phyloP scores from a whole-genome alignment of 2,888 invertebrate species.

The Heterodera filipjevi region DNA sequence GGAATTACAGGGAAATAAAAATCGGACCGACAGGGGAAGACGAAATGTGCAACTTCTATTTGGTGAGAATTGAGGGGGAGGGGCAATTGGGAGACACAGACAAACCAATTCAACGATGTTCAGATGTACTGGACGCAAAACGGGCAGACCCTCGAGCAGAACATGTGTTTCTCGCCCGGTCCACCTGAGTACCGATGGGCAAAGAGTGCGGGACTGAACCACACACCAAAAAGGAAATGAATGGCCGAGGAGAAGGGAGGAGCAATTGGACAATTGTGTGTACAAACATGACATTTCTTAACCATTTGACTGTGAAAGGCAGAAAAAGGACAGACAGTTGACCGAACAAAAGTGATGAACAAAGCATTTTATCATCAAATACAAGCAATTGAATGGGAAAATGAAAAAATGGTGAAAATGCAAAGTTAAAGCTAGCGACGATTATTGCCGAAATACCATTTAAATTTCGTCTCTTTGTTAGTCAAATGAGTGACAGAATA shows the following conservation, averaged over 20 bases:
- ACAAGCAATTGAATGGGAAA: background rate
- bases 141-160: slow-evolving; percentile 47
- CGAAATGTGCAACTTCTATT: slow-evolving; percentile 67
- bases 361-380: background rate
- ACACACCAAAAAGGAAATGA: slow-evolving; percentile 34
- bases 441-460: background rate
- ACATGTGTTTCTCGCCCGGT: slow-evolving; percentile 62
- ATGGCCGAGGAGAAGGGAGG: background rate
- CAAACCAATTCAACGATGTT: background rate
- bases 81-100: too few species aligned
- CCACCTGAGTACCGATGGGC: slow-evolving; percentile 62
- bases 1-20: slow-evolving; percentile 44
- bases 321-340: background rate
- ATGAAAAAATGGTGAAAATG: background rate
- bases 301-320: too few species aligned
- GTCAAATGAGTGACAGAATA: too few species aligned
- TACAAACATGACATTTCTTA: too few species aligned
- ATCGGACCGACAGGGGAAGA: slow-evolving; percentile 63
- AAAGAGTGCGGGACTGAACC: slow-evolving; percentile 53
- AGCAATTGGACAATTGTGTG: too few species aligned
- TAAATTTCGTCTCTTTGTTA: background rate
- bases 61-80: slow-evolving; percentile 67
- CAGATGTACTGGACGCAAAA: slow-evolving; percentile 64
- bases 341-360: too few species aligned
- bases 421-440: background rate